Conservation (phyloP, 2,888 invertebrate species). For the Portevinia maculata region DNA sequence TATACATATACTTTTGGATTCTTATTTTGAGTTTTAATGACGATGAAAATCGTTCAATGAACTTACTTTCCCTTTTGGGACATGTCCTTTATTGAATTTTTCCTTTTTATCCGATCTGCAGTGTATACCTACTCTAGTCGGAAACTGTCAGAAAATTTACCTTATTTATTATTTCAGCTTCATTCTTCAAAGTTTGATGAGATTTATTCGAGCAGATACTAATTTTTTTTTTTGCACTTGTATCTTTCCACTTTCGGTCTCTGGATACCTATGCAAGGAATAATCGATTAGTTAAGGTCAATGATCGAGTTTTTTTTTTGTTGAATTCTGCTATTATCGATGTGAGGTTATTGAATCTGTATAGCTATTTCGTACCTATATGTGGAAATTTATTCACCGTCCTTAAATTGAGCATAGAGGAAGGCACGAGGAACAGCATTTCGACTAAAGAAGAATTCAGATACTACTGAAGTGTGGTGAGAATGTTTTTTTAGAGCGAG, state of each 20-base stretch:
- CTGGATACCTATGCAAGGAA: conserved; percentile 43
- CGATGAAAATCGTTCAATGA: conserved; percentile 61
- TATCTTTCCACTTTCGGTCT: conserved; percentile 13
- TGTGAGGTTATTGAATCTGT: conserved; percentile 34
- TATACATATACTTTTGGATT: conserved; percentile 14
- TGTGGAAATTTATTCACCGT: conserved; percentile 29
- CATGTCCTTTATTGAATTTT: conserved; percentile 13
- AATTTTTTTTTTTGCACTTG: too few species aligned
- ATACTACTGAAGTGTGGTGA: too few species aligned
- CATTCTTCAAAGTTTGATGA: conserved; percentile 63
- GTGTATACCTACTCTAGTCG: conserved; percentile 32
- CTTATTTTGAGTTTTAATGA: conserved; percentile 61
- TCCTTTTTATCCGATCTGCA: conserved; percentile 62
- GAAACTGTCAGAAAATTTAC: conserved; percentile 28
- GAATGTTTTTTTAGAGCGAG: neutral
- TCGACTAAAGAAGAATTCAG: conserved; percentile 9
- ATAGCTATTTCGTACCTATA: neutral
- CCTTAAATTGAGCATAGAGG: neutral
- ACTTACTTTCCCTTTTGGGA: conserved; percentile 40
- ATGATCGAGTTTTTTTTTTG: conserved; percentile 37
- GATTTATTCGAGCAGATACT: conserved; percentile 61
- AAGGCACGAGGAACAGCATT: neutral
- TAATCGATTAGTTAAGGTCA: conserved; percentile 63
- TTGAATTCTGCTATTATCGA: conserved; percentile 1
- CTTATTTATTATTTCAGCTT: conserved; percentile 57